Evolutionary conservation across 2,888 invertebrate species (phyloP).

Genomic region (Geotrupes spiniger): DNA sequence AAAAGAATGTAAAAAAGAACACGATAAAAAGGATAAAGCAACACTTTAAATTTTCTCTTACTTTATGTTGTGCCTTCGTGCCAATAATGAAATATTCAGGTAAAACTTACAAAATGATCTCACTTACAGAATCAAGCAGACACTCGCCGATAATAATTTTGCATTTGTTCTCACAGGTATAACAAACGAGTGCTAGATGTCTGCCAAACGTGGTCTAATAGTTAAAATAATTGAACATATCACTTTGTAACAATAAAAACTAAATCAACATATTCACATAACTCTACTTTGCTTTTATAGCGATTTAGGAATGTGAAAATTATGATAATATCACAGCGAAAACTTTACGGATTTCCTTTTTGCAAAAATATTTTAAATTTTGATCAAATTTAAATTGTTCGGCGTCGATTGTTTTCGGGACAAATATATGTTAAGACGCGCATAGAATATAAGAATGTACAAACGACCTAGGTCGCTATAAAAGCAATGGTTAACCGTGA

Average conservation of each 20-base stretch:
- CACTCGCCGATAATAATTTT: slow-evolving; percentile 29
- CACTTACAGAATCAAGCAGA: slow-evolving; percentile 43
- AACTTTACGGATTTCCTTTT: slow-evolving; percentile 5
- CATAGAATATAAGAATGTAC: slow-evolving; percentile 4
- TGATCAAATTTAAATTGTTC: neutral
- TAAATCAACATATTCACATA: slow-evolving; percentile 47
- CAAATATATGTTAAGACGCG: neutral
- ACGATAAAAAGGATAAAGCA: neutral
- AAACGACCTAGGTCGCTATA: slow-evolving; percentile 15
- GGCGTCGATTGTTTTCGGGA: neutral
- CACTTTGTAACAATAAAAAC: slow-evolving; percentile 48
- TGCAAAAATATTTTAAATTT: slow-evolving; percentile 1
- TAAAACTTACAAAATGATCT: slow-evolving; percentile 32
- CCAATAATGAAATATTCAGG: neutral
- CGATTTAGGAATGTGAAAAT: slow-evolving; percentile 5
- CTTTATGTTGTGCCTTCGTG: neutral
- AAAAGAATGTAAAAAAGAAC: neutral
- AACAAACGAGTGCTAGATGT: slow-evolving; percentile 34
- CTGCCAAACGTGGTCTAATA: slow-evolving; percentile 33
- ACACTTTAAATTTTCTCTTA: neutral
- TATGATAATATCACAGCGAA: slow-evolving; percentile 21
- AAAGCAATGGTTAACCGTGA: slow-evolving; percentile 17
- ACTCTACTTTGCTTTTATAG: slow-evolving; percentile 27
- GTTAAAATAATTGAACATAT: slow-evolving; percentile 45
- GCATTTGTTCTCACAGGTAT: slow-evolving; percentile 34